Evolutionary conservation across 2,797 vertebrate species (phyloP), one percentile per base, ranked within the genome.

Genomic region (Erithacus rubecula): DNA sequence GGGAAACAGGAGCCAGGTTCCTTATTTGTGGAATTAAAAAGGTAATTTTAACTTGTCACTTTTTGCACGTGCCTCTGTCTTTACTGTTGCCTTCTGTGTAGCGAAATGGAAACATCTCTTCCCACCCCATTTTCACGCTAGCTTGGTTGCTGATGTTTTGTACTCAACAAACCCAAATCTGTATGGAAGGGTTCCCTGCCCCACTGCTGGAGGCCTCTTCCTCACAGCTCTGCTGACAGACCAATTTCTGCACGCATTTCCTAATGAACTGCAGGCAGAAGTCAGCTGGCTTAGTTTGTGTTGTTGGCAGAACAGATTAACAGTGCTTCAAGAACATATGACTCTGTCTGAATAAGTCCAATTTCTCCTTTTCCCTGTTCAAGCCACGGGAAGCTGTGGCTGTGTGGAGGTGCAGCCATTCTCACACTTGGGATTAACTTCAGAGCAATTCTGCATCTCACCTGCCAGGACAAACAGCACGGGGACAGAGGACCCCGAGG

Each of bases 181-280:
- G 23, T 4, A 9, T 7, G 19, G 46, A 68, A 60, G 43, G 74
- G 9, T 78, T 84, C 55, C 29, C 49, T 39, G 67, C 27, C 60
- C 74, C 62, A 20, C 58, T 75, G 67, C 65, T 78, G 52, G 46
- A 55, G 26, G 27, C 23, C 56, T 37, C 15, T 9, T 71, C 29
- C 68, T 26, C 87, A 44, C 65, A 67, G 81, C 67, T 74, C 77
- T 69, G 62, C 89, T 89, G 84, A 39, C 58, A 90, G 37, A 43
- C 15, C 46, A 15, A 9, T 43, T 64, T n/a, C 13, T 49, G 59
- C 23, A 36, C 6, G 7, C 67, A n/a, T 71, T 60, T 68, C 67
- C 44, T 46, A 62, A 68, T 1, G 27, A 78, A 22, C 55, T 72
- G 36, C 58, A 64, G 49, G 58, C 62, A 49, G 11, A 46, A 87